These are phyloP conservation scores for Saimiri boliviensis DNA, from an alignment of 2,113 vertebrate genomes.

Conservation along the genomic window DNA sequence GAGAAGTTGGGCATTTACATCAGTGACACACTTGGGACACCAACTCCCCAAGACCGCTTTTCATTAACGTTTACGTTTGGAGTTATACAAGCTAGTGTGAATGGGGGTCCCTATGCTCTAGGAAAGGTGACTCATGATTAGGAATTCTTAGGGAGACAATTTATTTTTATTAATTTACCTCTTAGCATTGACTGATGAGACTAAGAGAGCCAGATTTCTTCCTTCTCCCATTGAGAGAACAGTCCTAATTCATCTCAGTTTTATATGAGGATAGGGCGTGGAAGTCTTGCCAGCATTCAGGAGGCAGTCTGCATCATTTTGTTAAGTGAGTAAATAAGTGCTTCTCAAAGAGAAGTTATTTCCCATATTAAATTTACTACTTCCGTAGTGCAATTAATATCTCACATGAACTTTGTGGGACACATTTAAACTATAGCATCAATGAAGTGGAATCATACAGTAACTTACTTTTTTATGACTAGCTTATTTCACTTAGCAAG, in stretches of 20 bases:
- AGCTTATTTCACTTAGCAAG: neutral
- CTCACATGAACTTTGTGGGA: neutral
- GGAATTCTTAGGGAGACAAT: neutral
- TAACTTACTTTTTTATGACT: neutral
- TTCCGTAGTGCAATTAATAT: neutral
- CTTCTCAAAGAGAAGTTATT: neutral
- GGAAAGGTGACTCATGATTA: neutral
- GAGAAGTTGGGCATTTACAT: neutral
- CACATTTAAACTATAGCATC: neutral
- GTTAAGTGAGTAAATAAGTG: neutral
- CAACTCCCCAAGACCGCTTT: neutral
- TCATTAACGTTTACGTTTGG: neutral
- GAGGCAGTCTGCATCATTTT: neutral
- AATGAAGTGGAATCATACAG: neutral
- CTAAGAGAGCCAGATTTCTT: neutral
- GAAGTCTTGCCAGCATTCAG: neutral
- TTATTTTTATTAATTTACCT: neutral
- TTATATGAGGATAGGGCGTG: neutral
- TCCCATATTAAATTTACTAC: neutral
- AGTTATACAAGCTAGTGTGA: neutral
- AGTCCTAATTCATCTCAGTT: neutral
- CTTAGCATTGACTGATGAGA: neutral
- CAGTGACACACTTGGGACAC: neutral
- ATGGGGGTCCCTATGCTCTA: fast-evolving
- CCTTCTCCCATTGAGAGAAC: neutral